Evolutionary conservation across 2,113 vertebrate genomes (phyloP).

Genomic region (Beaufortia kweichowensis): DNA sequence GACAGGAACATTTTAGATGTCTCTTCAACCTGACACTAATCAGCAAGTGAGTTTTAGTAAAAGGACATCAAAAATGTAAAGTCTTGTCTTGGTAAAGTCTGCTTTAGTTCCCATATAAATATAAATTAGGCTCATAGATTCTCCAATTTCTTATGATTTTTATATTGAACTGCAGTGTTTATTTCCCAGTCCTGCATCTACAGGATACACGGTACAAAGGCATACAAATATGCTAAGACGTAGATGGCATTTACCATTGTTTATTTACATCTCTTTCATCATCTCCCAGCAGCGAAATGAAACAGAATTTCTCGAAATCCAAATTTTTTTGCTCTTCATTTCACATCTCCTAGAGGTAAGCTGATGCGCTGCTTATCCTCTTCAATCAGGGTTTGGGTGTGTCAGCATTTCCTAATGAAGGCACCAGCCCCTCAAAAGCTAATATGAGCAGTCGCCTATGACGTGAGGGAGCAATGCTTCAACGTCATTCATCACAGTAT

Average conservation of each 20-base stretch:
- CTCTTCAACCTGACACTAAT: too few species aligned
- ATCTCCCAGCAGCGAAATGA: background rate
- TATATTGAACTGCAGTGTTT: background rate
- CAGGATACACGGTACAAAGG: background rate
- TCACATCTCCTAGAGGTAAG: background rate
- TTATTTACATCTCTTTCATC: background rate
- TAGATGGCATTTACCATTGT: background rate
- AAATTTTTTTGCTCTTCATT: constrained; percentile 6
- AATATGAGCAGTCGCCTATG: constrained; percentile 13
- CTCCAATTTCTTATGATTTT: background rate
- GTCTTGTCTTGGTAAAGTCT: too few species aligned
- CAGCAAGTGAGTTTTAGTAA: too few species aligned
- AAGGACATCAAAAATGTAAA: too few species aligned
- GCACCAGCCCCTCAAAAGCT: constrained; percentile 20
- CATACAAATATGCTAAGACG: background rate
- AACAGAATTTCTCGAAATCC: background rate
- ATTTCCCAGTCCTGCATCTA: background rate
- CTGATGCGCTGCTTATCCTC: constrained; percentile 23
- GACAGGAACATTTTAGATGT: too few species aligned
- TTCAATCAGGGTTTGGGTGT: constrained; percentile 33
- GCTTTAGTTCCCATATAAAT: too few species aligned
- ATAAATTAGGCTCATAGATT: too few species aligned
- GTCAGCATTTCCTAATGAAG: constrained; percentile 41
- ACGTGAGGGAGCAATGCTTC: constrained; percentile 39
- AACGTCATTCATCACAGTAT: constrained; percentile 53